Evolutionary conservation across 2,888 invertebrate species (phyloP).

Genomic region (Ethmia dodecea): DNA sequence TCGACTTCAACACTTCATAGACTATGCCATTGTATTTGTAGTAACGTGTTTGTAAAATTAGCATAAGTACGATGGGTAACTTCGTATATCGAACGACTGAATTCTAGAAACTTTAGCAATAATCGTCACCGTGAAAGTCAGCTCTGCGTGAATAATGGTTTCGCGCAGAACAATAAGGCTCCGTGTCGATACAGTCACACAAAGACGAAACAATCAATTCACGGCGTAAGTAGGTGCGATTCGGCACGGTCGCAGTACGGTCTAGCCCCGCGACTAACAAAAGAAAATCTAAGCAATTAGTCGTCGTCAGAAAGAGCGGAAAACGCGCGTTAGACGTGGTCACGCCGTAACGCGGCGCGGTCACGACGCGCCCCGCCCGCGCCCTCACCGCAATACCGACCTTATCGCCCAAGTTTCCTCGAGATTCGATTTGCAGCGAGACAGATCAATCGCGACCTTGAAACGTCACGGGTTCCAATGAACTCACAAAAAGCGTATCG

Average conservation of each 20-base stretch:
- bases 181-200: slow-evolving; percentile 72
- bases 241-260: slow-evolving; percentile 66
- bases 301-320: slow-evolving; percentile 77
- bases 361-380: slow-evolving; percentile 36
- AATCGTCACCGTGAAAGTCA: slow-evolving; percentile 67
- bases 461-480: slow-evolving; percentile 28
- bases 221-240: slow-evolving; percentile 74
- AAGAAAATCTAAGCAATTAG: slow-evolving; percentile 78
- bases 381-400: slow-evolving; percentile 23
- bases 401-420: slow-evolving; percentile 20
- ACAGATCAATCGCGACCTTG: slow-evolving; percentile 21
- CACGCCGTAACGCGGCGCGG: slow-evolving; percentile 45
- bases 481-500: slow-evolving; percentile 22
- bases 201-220: slow-evolving; percentile 77
- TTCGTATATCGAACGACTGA: neutral
- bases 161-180: slow-evolving; percentile 66
- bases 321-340: slow-evolving; percentile 74
- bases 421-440: slow-evolving; percentile 1
- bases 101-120: slow-evolving; percentile 58
- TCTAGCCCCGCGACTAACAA: slow-evolving; percentile 74
- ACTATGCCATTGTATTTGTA: too few species aligned
- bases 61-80: too few species aligned
- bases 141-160: slow-evolving; percentile 65
- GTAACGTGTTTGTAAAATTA: too few species aligned
- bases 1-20: slow-evolving; percentile 18